A percentile compares a stretch with the other conserved stretches of the same genome.
phyloP scores from a whole-genome alignment of 2,888 invertebrate genomes.

The Andricus quercusramuli region DNA sequence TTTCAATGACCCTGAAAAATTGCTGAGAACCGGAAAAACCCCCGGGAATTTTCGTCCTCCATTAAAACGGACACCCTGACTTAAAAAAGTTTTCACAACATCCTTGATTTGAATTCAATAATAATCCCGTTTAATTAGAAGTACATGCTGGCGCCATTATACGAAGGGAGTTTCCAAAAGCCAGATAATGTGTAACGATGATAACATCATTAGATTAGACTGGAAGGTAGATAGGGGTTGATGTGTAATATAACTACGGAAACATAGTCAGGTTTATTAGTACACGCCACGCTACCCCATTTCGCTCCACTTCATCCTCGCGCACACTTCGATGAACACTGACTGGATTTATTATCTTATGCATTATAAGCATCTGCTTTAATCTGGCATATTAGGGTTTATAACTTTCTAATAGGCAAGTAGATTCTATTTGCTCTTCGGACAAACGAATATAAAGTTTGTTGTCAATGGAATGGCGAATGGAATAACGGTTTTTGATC shows the following conservation, averaged over 20 bases:
- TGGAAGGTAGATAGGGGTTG: conserved; percentile 56
- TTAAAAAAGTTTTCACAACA: neutral
- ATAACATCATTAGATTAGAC: conserved; percentile 71
- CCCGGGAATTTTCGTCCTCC: too few relatives aligned
- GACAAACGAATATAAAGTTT: neutral
- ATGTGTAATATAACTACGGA: conserved; percentile 59
- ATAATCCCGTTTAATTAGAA: conserved; percentile 1
- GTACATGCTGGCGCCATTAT: conserved; percentile 15
- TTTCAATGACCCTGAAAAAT: too few relatives aligned
- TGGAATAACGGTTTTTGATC: too few relatives aligned
- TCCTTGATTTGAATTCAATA: neutral
- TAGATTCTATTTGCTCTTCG: neutral
- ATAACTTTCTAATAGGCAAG: neutral
- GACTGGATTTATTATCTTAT: conserved; percentile 53
- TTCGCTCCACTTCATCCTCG: conserved; percentile 74
- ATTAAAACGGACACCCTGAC: too few relatives aligned
- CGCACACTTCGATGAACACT: conserved; percentile 74
- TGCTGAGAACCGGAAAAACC: too few relatives aligned
- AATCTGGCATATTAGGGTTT: neutral
- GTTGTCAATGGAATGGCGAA: neutral
- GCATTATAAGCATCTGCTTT: conserved; percentile 25
- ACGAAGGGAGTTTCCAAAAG: conserved; percentile 64
- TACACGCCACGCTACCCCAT: conserved; percentile 72
- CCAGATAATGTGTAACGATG: conserved; percentile 72
- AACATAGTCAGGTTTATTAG: conserved; percentile 74